Evolutionary conservation across 2,113 vertebrate genomes (phyloP), one percentile per base, ranked within the genome.

Genomic region (Tragelaphus scriptus): DNA sequence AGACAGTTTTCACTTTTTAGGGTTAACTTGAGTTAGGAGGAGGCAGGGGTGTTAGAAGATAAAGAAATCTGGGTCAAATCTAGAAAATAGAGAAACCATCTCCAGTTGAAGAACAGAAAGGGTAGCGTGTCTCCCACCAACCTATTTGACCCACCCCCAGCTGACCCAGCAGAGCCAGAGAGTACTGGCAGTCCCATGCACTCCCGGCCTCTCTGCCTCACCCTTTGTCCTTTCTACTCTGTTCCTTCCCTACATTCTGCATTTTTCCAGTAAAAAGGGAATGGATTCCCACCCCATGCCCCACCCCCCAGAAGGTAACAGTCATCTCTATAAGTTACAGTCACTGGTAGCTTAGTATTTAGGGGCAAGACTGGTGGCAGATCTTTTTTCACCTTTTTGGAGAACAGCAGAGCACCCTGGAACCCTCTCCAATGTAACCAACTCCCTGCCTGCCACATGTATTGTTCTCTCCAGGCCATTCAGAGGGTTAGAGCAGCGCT

Each of bases 1-100:
- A 61, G 53, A 9, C 84, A 89, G 3, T 80, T 97, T 96, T 61
- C 15, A 17, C 6, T 49, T 88, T 92, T 91, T 44, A 81, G 68
- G 23, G 65, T 97, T 97, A 90, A 81, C 44, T 51, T 94, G 53
- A 82, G 26, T 85, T 49, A 36, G 85, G 90, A 95, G 88, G 32
- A 94, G 6, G 47, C 30, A 92, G 47, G 36, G 26, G 9, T 81
- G 5, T 96, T 77, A 93, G 75, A 96, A 88, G 59, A 84, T 81
- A 58, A 32, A 92, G 81, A 90, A 90, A 86, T 95, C 15, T 53
- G 79, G 26, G 89, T 86, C 28, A 92, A 47, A 94, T 97, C 56
- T 91, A 91, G 58, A 90, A 94, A 96, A 68, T 68, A 49, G 15
- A 36, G 85, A 77, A 85, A 85, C n/a, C 8, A 3, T 88, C 49